Conservation (phyloP, 2,113 vertebrate genomes). For the Hippocampus guttulatus region DNA sequence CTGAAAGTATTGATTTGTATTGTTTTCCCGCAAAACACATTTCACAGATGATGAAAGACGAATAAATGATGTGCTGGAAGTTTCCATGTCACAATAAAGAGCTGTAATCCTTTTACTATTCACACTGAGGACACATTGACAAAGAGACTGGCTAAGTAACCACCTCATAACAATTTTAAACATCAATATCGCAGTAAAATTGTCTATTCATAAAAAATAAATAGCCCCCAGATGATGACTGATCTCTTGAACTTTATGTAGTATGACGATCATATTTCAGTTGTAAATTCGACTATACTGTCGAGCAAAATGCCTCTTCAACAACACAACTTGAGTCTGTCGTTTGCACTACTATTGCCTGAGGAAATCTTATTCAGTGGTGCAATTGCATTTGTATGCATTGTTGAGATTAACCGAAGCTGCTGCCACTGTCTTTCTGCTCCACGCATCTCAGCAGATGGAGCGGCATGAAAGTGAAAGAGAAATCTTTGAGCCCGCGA, state of each 20-base stretch:
- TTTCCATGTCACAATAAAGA: not conserved
- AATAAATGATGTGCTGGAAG: not conserved
- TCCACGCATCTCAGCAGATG: slow-evolving; percentile 33
- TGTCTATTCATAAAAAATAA: not conserved
- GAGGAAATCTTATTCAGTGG: slow-evolving; percentile 38
- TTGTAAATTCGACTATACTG: not conserved
- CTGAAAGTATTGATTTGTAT: not conserved
- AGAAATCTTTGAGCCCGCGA: slow-evolving; percentile 7
- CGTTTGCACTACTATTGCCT: slow-evolving; percentile 37
- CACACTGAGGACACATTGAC: not conserved
- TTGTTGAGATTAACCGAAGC: slow-evolving; percentile 49
- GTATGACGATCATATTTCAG: not conserved
- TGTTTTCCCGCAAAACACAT: not conserved
- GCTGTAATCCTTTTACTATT: not conserved
- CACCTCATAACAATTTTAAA: too few relatives aligned
- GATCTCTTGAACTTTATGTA: not conserved
- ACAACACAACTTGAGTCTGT: slow-evolving; percentile 15
- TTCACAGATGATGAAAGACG: not conserved
- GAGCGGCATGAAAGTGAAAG: slow-evolving; percentile 42
- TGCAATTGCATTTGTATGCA: slow-evolving; percentile 64
- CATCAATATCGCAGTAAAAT: not conserved
- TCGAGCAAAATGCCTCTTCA: not conserved
- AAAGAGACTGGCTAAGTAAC: too few relatives aligned
- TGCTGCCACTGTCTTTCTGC: slow-evolving; percentile 27
- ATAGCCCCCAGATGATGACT: not conserved